A percentile compares a stretch with the other conserved stretches of the same genome.
phyloP scores from a whole-genome alignment of 2,113 vertebrate species.

The Xyrauchen texanus region DNA sequence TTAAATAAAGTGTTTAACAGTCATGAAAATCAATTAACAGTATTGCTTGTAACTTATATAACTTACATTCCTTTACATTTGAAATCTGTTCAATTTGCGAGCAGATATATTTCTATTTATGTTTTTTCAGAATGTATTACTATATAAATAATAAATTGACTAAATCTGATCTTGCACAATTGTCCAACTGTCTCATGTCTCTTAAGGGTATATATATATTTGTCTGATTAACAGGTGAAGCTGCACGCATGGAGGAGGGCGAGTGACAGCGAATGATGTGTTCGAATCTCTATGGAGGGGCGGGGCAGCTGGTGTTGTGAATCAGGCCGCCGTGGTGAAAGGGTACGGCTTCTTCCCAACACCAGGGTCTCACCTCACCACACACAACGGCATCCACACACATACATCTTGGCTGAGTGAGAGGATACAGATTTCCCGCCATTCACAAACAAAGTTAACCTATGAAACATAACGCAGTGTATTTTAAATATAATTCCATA shows the following conservation, averaged over 20 bases:
- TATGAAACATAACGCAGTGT: too few species aligned
- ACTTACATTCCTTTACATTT: too few species aligned
- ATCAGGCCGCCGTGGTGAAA: conserved; percentile 91
- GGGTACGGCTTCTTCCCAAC: conserved; percentile 98
- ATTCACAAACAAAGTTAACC: not conserved
- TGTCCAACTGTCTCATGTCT: too few species aligned
- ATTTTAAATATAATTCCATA: too few species aligned
- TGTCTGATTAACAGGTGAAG: conserved; percentile 37
- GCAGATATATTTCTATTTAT: too few species aligned
- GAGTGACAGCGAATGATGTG: not conserved
- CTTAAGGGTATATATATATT: not conserved
- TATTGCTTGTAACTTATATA: too few species aligned
- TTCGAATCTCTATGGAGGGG: conserved; percentile 69
- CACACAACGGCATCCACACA: conserved; percentile 49
- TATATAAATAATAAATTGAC: not conserved
- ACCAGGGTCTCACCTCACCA: conserved; percentile 88
- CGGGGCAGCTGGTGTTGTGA: conserved; percentile 99
- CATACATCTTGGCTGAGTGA: too few species aligned
- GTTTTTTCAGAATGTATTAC: too few species aligned
- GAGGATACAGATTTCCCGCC: not conserved
- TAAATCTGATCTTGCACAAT: not conserved
- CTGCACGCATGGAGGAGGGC: not conserved
- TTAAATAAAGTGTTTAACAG: too few species aligned
- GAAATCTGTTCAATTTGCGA: too few species aligned
- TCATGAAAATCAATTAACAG: too few species aligned